Evolutionary conservation across 37 sponge, comb jelly and placozoan species (phyloP).

Genomic region (Aplysina aerophoba): DNA sequence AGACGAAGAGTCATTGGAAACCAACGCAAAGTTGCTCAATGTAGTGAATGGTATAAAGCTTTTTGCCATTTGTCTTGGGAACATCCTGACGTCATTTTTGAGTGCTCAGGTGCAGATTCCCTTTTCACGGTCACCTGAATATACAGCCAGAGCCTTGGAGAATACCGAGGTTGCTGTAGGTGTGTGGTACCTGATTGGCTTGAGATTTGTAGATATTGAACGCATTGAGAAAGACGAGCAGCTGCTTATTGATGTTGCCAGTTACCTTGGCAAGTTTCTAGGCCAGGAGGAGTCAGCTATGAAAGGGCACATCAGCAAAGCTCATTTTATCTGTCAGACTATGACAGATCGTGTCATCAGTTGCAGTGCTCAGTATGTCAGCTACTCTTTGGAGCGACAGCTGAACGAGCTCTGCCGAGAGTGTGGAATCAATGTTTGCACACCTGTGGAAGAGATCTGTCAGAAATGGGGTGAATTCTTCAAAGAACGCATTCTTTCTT

Average conservation of each 20-base stretch:
- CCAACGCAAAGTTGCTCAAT: not conserved
- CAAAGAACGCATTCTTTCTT: slow-evolving; percentile 49
- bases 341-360: slow-evolving; percentile 47
- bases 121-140: not conserved
- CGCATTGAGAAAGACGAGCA: slow-evolving; percentile 17
- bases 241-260: slow-evolving; percentile 15
- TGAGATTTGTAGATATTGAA: slow-evolving; percentile 40
- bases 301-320: slow-evolving; percentile 54
- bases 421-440: slow-evolving; percentile 10
- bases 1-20: not conserved
- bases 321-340: slow-evolving; percentile 61
- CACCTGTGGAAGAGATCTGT: slow-evolving; percentile 36
- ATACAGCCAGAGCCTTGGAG: slow-evolving; percentile 34
- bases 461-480: slow-evolving; percentile 58
- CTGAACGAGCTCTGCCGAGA: slow-evolving; percentile 51
- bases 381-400: slow-evolving; percentile 75
- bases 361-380: slow-evolving; percentile 65
- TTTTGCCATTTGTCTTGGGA: not conserved
- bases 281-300: not conserved
- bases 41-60: not conserved
- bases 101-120: slow-evolving; percentile 29
- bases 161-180: slow-evolving; percentile 28
- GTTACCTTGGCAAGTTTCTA: slow-evolving; percentile 11
- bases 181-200: slow-evolving; percentile 55
- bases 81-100: slow-evolving; percentile 25